Base-by-base conservation (phyloP, 2,888 invertebrate genomes). In the Hyles lineata region DNA sequence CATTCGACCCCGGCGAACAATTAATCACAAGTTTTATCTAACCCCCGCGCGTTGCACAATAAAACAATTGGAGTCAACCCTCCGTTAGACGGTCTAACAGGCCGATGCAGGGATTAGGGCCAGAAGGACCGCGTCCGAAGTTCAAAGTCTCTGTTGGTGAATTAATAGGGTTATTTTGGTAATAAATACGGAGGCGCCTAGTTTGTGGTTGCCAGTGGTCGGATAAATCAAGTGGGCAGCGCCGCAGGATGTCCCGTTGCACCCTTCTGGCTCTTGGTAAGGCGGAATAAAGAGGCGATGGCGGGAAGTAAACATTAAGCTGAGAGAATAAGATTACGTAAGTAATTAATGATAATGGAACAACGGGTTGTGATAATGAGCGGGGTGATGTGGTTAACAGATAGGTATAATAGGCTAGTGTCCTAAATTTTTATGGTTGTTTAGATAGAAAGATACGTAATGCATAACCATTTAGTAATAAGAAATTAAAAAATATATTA, bases 81-180 rank as follows among this genome's bases (percentile, higher is more conserved):
- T 84, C 85, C 79, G 79, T 81, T 80, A 80, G 79, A 76, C 81
- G 81, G 83, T 80, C 81, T 84, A 82, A 83, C 82, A 77, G 82
- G 80, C 82, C 81, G 80, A 79, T 82, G 83, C 83, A 80, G 76
- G 82, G 83, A 85, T 86, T 85, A 85, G 85, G 86, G 82, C 82
- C 83, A 78, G 76, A 83, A 85, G 82, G 81, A 83, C 78, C 76
- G 77, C 80, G 80, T 79, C 82, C 82, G 83, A 84, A 89, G 88
- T 90, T 89, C 90, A 89, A 90, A 92, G 89, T 90, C 89, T 86
- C 85, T 84, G 83, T 84, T 76, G 83, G 83, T 85, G 90, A 92
- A 93, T 94, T 94, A 94, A 93, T 94, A 90, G 93, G 92, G 92
- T 92, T 94, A 92, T 93, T 90, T 92, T 87, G 87, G 93, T 92